Evolutionary conservation across 2,113 vertebrate genomes (phyloP).

Genomic region (Axis porcinus): DNA sequence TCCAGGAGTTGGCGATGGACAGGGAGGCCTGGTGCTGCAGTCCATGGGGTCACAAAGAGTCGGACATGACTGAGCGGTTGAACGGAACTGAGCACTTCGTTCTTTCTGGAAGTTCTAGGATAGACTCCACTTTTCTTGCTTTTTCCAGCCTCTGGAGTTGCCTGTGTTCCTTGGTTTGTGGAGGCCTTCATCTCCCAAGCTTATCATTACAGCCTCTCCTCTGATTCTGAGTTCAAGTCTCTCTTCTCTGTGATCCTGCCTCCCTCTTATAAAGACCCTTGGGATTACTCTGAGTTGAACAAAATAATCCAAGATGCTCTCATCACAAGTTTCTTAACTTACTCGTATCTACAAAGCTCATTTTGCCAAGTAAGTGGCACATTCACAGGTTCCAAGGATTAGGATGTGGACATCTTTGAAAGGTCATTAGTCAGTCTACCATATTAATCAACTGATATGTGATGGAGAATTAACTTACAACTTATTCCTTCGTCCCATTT

Average conservation of each 20-base stretch:
- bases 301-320: neutral
- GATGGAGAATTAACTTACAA: neutral
- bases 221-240: neutral
- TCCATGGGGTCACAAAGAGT: neutral
- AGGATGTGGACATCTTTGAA: neutral
- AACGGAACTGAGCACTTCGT: neutral
- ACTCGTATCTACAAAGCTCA: neutral
- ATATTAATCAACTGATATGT: neutral
- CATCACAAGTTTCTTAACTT: neutral
- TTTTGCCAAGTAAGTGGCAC: neutral
- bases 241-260: neutral
- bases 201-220: neutral
- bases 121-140: neutral
- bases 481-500: neutral
- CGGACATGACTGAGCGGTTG: fast-evolving
- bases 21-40: neutral
- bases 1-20: neutral
- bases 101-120: neutral
- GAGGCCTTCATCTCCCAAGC: neutral
- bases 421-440: neutral
- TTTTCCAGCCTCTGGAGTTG: neutral
- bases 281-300: neutral
- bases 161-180: neutral
- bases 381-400: neutral
- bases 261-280: neutral